Evolutionary conservation across 2,113 vertebrate genomes (phyloP).

Genomic region (Ictidomys tridecemlineatus): DNA sequence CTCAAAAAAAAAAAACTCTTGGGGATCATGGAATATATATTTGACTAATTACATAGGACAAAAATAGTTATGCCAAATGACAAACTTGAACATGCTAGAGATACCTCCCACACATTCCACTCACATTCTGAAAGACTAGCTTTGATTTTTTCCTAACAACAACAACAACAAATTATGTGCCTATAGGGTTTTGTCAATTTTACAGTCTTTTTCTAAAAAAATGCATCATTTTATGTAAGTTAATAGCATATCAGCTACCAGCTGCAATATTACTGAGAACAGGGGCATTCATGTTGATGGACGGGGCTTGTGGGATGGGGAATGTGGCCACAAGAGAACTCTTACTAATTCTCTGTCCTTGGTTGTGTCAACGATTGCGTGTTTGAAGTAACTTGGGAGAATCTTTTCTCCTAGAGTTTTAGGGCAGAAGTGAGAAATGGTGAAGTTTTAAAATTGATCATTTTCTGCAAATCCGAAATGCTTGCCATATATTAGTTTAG

Average conservation of each 20-base stretch:
- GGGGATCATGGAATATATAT: neutral
- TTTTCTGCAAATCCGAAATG: neutral
- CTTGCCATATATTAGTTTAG: neutral
- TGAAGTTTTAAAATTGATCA: neutral
- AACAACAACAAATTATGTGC: neutral
- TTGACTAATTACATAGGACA: neutral
- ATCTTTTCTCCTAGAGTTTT: neutral
- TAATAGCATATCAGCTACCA: neutral
- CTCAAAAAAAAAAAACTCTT: neutral
- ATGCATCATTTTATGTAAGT: neutral
- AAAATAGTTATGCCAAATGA: neutral
- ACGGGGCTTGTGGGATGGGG: neutral
- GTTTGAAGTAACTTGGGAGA: neutral
- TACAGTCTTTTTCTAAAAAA: neutral
- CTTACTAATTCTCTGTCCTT: neutral
- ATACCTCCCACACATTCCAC: neutral
- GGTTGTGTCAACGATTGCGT: neutral
- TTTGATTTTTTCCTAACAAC: neutral
- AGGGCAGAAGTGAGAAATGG: constrained; percentile 7
- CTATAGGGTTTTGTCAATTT: neutral
- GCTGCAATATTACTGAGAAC: neutral
- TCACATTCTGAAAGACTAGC: neutral
- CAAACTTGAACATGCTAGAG: neutral
- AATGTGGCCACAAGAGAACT: too few species aligned
- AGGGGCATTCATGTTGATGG: neutral